Evolutionary conservation across 1,140 invertebrate species (phyloP), one percentile per base, ranked within the genome.

Genomic region (Glossosoma conforme): DNA sequence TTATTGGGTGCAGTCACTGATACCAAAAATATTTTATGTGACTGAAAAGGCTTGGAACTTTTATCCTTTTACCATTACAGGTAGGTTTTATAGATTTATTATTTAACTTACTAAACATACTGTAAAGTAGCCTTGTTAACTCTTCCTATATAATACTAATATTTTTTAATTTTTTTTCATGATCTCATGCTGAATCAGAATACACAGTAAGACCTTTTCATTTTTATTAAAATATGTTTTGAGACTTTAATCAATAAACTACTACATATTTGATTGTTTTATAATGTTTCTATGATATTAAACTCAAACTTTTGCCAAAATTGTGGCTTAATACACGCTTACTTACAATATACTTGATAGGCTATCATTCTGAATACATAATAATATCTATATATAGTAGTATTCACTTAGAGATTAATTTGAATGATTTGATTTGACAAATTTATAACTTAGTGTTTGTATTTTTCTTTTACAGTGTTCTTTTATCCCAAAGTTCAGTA

Each of bases 1-100:
- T 13, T 86, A 86, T 64, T 96, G 91, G 90, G 77, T 94, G 50
- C 87, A 91, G 67, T 83, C 88, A 9, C 66, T 94, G 25, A 83
- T 90, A 65, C 92, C 92, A 50, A 84, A 84, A 69, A 84, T 95
- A 68, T 95, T 95, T 74, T 96, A 94, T 69, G 80, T 95, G 1
- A 93, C 87, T 53, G 92, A 95, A 70, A 94, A 93, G 65, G 89
- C 91, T 11, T 95, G 91, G 91, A 96, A 96, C 70, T 94, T 90
- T 73, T 96, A 93, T 75, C 92, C 92, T 35, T 93, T 83, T 65
- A 95, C 92, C 22, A 84, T 90, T 35, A 93, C 91, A 78, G 88
- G 86, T 87, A 75, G 61, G 51, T 41, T 19, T 18, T n/a, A n/a
- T n/a, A n/a, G n/a, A 41, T 17, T 18, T 8, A 28, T 28, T 8